Evolutionary conservation across 2,888 invertebrate species (phyloP).

Genomic region (Chrysolina americana): DNA sequence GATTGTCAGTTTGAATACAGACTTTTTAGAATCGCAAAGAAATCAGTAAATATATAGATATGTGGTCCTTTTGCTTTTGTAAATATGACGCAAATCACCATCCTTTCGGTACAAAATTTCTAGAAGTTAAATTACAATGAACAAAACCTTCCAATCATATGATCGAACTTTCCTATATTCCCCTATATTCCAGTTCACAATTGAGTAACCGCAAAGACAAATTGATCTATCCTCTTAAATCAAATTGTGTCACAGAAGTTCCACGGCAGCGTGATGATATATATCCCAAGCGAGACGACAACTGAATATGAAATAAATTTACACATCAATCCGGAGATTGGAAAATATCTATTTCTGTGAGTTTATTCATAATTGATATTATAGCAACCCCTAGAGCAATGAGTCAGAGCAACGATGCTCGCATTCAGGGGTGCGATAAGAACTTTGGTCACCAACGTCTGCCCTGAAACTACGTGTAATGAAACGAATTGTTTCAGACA

Average conservation of each 20-base stretch:
- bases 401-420: constrained; percentile 59
- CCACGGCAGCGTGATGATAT: constrained; percentile 3
- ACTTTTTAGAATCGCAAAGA: too few relatives aligned
- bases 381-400: constrained; percentile 66
- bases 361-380: constrained; percentile 67
- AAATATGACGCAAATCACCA: too few relatives aligned
- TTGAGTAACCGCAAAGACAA: constrained; percentile 6
- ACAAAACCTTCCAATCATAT: too few relatives aligned
- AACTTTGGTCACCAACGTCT: neutral
- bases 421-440: constrained; percentile 10
- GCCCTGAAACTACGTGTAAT: neutral
- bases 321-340: constrained; percentile 43
- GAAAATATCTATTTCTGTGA: constrained; percentile 54
- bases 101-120: too few relatives aligned
- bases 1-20: too few relatives aligned
- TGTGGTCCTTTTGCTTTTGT: too few relatives aligned
- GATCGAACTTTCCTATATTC: too few relatives aligned
- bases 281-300: constrained; percentile 28
- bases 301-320: constrained; percentile 44
- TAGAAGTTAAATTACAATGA: too few relatives aligned
- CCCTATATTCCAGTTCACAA: neutral
- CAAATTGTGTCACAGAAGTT: constrained; percentile 1
- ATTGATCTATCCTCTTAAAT: constrained; percentile 12
- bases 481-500: neutral
- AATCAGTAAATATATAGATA: too few relatives aligned